Evolutionary conservation across 1,140 invertebrate genomes (phyloP).

Genomic region (Spodoptera frugiperda): DNA sequence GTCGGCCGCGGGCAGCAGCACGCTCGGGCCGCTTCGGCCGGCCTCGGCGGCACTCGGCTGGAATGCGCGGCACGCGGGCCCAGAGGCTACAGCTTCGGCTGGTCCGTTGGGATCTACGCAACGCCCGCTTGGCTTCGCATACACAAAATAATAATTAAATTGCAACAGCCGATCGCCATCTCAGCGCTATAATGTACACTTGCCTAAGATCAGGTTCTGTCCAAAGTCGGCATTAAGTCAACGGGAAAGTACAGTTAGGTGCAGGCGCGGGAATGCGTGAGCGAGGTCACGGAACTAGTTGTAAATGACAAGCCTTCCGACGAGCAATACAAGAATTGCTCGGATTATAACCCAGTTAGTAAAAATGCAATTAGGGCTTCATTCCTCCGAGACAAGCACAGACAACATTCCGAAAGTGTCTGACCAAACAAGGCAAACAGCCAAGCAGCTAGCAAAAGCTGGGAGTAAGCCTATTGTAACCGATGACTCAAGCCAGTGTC

Average conservation of each 20-base stretch:
- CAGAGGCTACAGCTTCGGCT: conserved; percentile 68
- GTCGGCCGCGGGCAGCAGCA: conserved; percentile 73
- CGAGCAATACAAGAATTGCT: conserved; percentile 70
- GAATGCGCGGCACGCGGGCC: conserved; percentile 77
- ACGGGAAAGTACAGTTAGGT: conserved; percentile 86
- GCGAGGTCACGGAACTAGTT: conserved; percentile 86
- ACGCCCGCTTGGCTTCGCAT: conserved; percentile 72
- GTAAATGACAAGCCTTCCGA: conserved; percentile 84
- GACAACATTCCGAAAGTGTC: conserved; percentile 23
- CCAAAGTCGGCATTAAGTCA: conserved; percentile 85
- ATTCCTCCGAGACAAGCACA: conserved; percentile 27
- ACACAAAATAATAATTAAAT: conserved; percentile 85
- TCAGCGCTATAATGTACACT: conserved; percentile 79
- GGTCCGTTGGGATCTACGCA: conserved; percentile 72
- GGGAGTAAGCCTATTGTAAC: conserved; percentile 19
- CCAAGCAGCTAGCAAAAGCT: conserved; percentile 25
- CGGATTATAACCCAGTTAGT: conserved; percentile 64
- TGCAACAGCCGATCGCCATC: conserved; percentile 81
- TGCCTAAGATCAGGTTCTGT: conserved; percentile 84
- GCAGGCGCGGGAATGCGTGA: conserved; percentile 85
- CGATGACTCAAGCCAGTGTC: conserved; percentile 35
- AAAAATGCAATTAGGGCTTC: conserved; percentile 37
- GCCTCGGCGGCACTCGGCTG: conserved; percentile 69
- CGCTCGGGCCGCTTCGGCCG: conserved; percentile 70
- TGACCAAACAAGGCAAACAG: conserved; percentile 23